Evolutionary conservation across 2,888 invertebrate genomes (phyloP), one percentile per base, ranked within the genome.

Genomic region (Erannis defoliaria): DNA sequence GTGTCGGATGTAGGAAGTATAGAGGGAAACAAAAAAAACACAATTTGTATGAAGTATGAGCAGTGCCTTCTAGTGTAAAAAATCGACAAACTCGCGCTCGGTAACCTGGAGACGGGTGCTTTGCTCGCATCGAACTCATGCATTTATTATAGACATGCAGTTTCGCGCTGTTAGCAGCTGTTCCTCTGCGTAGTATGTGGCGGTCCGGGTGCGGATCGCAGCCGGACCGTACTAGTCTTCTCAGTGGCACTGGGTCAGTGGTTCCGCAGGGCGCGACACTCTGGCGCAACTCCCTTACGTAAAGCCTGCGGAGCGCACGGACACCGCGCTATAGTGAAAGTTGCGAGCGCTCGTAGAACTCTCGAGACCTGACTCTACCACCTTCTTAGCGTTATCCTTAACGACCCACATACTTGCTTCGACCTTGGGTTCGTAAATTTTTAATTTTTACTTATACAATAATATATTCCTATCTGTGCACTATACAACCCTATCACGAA

Each of bases 201-300:
- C 9, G 84, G 82, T 4, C 19, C 37, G 14, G 21, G 5, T 23
- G 37, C 33, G 82, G 86, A 33, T 21, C 49, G 33, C n/a, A 0
- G 21, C 33, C 23, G 35, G 50, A 21, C 26, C 21, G 23, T 12
- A 19, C 16, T 31, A 33, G 37, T 33, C 16, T n/a, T 69, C 75
- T 77, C 81, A 83, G 82, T 85, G 90, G 85, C 91, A 91, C 84
- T 91, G 90, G 92, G 92, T 92, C 92, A 91, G 86, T 88, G 86
- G 89, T 88, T 85, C 86, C 87, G 84, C 87, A 87, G 90, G 90
- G 88, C 89, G 86, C 82, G 76, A 80, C 77, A 76, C 74, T 81
- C 90, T 92, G 89, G 88, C 90, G 92, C 90, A 92, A 92, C 88
- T 82, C 87, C 88, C 89, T 92, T 92, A 89, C 93, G 93, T 91